Conservation (phyloP, 1,140 invertebrate species). For the Scaptodrosophila lebanonensis region DNA sequence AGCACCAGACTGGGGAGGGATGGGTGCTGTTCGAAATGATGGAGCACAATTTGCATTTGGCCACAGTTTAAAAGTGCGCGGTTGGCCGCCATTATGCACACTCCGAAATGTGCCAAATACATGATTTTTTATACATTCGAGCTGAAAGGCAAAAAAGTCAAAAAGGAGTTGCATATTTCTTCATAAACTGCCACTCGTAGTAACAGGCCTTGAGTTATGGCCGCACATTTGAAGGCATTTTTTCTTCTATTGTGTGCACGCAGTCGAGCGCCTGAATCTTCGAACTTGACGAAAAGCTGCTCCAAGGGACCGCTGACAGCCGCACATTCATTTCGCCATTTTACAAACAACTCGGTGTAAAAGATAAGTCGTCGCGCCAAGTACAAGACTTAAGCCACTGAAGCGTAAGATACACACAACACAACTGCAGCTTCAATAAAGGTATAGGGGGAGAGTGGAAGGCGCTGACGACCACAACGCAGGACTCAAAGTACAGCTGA, state of each 20-base stretch:
- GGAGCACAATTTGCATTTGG: constrained; percentile 62
- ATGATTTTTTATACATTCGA: too few species aligned
- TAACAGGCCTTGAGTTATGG: constrained; percentile 31
- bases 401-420: constrained; percentile 64
- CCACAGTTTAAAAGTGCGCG: constrained; percentile 59
- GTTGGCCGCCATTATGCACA: constrained; percentile 54
- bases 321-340: constrained; percentile 71
- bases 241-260: constrained; percentile 2
- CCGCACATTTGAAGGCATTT: constrained; percentile 13
- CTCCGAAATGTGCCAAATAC: too few species aligned
- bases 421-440: constrained; percentile 25
- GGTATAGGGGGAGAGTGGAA: too few species aligned
- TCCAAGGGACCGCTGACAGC: constrained; percentile 48
- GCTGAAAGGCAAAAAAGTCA: too few species aligned
- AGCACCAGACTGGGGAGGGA: too few species aligned
- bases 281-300: constrained; percentile 36
- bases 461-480: constrained; percentile 44
- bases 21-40: constrained; percentile 47
- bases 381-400: constrained; percentile 66
- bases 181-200: too few species aligned
- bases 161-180: too few species aligned
- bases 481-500: constrained; percentile 46
- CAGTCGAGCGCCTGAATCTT: neutral
- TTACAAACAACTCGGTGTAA: constrained; percentile 67
- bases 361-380: constrained; percentile 65